Evolutionary conservation across 2,888 invertebrate genomes (phyloP).

Genomic region (Eledona agricola): DNA sequence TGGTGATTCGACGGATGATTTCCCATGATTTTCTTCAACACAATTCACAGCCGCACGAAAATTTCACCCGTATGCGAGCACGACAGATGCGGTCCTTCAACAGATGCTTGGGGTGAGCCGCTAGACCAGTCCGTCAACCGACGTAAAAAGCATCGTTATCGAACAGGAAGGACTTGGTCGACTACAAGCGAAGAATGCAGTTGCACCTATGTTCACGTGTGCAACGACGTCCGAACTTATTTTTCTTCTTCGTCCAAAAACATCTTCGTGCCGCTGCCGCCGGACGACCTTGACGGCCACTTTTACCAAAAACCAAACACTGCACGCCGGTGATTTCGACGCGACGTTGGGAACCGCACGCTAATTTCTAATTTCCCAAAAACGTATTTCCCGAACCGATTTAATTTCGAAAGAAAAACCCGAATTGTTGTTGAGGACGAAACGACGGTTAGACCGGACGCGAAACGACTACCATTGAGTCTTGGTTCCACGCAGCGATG

Average conservation of each 20-base stretch:
- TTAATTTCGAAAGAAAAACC: slow-evolving; percentile 4
- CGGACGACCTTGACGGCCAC: slow-evolving; percentile 34
- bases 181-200: slow-evolving; percentile 42
- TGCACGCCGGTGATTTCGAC: slow-evolving; percentile 20
- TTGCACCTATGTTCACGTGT: slow-evolving; percentile 45
- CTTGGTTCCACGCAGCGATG: slow-evolving; percentile 24
- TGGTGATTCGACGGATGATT: slow-evolving; percentile 87
- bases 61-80: slow-evolving; percentile 39
- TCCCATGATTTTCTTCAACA: slow-evolving; percentile 69
- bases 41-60: slow-evolving; percentile 33
- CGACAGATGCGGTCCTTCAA: slow-evolving; percentile 53
- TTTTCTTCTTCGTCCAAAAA: slow-evolving; percentile 20
- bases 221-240: slow-evolving; percentile 39
- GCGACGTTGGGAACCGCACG: slow-evolving; percentile 6
- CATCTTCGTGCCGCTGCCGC: slow-evolving; percentile 27
- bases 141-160: slow-evolving; percentile 25
- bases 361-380: neutral
- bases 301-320: slow-evolving; percentile 9
- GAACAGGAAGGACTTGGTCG: slow-evolving; percentile 21
- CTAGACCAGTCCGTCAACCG: slow-evolving; percentile 36
- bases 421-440: slow-evolving; percentile 1
- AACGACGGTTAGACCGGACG: slow-evolving; percentile 33
- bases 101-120: slow-evolving; percentile 53
- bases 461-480: slow-evolving; percentile 21
- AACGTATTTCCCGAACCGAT: neutral